Conservation (phyloP, 2,888 invertebrate genomes). For the Caradrina kadenii region DNA sequence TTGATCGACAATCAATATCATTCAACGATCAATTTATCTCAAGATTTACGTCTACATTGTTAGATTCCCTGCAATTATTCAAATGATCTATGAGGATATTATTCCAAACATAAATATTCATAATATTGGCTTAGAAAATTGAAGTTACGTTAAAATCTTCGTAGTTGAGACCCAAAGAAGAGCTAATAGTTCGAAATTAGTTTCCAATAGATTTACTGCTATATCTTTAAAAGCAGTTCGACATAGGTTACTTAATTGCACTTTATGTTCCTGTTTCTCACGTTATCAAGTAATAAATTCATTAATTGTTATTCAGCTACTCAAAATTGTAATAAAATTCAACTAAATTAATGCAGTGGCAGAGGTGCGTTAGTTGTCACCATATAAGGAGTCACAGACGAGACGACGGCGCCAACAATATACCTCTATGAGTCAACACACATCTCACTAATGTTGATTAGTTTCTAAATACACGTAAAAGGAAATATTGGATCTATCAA, state of each 20-base stretch:
- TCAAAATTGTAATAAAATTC: slow-evolving; percentile 65
- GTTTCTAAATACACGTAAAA: slow-evolving; percentile 61
- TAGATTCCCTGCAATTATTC: slow-evolving; percentile 79
- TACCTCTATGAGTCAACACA: slow-evolving; percentile 70
- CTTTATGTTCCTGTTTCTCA: slow-evolving; percentile 41
- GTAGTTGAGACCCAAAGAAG: slow-evolving; percentile 20
- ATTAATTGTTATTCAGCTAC: slow-evolving; percentile 49
- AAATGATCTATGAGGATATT: slow-evolving; percentile 69
- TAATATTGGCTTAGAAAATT: slow-evolving; percentile 26
- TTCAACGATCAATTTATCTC: slow-evolving; percentile 81
- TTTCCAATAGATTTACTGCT: slow-evolving; percentile 8
- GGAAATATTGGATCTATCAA: slow-evolving; percentile 56
- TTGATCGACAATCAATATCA: slow-evolving; percentile 84
- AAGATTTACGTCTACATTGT: slow-evolving; percentile 84
- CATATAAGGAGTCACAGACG: slow-evolving; percentile 71
- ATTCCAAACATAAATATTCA: slow-evolving; percentile 62
- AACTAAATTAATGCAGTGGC: slow-evolving; percentile 62
- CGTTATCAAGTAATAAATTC: slow-evolving; percentile 39
- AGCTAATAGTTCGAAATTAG: neutral
- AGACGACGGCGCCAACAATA: slow-evolving; percentile 79
- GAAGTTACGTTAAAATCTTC: slow-evolving; percentile 26
- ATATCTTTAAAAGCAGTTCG: slow-evolving; percentile 7
- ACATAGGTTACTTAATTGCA: slow-evolving; percentile 2
- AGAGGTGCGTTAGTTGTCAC: slow-evolving; percentile 69
- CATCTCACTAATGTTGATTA: slow-evolving; percentile 69